A percentile compares a stretch with the other conserved stretches of the same genome.
phyloP scores from a whole-genome alignment of 2,113 vertebrate species.

The Coptodon bakossiorum region DNA sequence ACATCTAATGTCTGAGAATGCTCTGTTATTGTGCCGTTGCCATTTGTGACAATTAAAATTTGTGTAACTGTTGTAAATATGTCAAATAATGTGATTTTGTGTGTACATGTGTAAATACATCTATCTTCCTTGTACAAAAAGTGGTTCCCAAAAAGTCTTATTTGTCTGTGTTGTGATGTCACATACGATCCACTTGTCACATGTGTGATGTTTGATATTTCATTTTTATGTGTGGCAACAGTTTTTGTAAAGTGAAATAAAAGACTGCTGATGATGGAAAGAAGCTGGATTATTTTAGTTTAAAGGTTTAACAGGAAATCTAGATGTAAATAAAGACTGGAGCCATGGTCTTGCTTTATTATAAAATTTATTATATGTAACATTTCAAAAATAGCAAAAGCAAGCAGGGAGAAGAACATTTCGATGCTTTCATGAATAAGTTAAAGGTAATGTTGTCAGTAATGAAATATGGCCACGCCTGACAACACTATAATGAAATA shows the following conservation, averaged over 20 bases:
- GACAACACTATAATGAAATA: neutral
- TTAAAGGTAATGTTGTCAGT: neutral
- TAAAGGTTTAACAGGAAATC: neutral
- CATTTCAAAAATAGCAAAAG: slow-evolving; percentile 10
- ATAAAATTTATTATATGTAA: slow-evolving; percentile 3
- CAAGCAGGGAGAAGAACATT: neutral
- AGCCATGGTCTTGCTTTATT: neutral
- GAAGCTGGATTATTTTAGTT: neutral
- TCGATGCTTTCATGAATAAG: neutral
- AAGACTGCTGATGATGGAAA: slow-evolving; percentile 27
- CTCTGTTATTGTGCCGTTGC: slow-evolving; percentile 49
- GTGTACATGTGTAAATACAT: slow-evolving; percentile 54
- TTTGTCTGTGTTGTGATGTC: slow-evolving; percentile 47
- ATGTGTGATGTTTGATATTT: slow-evolving; percentile 48
- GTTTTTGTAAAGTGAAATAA: slow-evolving; percentile 69
- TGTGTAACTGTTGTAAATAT: slow-evolving; percentile 58
- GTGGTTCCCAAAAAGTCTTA: slow-evolving; percentile 2
- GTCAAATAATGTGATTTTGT: slow-evolving; percentile 48
- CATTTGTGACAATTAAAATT: slow-evolving; percentile 35
- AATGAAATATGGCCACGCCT: neutral
- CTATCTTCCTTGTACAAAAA: slow-evolving; percentile 28
- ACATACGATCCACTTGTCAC: slow-evolving; percentile 18
- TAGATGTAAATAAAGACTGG: neutral
- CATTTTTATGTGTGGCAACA: slow-evolving; percentile 51
- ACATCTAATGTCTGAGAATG: slow-evolving; percentile 52